A percentile compares a stretch with the other conserved stretches of the same genome.
Conservation (phyloP, 2,888 invertebrate species). For the Chrysolina haemoptera region DNA sequence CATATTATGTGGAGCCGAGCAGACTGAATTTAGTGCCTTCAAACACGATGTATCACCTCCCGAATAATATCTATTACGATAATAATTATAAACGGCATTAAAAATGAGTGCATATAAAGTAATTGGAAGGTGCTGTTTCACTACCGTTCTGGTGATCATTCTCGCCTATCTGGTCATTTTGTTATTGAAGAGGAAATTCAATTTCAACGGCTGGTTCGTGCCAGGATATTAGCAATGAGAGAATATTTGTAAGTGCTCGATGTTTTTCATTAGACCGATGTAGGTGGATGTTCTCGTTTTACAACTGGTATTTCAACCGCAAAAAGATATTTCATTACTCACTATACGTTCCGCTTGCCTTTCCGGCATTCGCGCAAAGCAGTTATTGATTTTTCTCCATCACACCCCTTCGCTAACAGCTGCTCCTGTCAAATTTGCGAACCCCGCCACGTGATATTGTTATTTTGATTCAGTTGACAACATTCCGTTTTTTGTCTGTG, state of each 20-base stretch:
- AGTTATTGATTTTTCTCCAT: slow-evolving; percentile 8
- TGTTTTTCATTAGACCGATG: neutral
- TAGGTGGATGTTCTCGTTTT: neutral
- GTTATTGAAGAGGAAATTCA: slow-evolving; percentile 66
- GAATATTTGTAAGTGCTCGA: neutral
- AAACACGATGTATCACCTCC: slow-evolving; percentile 1
- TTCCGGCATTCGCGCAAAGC: neutral
- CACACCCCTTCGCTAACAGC: slow-evolving; percentile 2
- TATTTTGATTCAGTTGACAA: slow-evolving; percentile 2
- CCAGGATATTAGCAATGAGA: slow-evolving; percentile 4
- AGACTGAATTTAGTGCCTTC: slow-evolving; percentile 3
- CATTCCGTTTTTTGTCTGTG: neutral
- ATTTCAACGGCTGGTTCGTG: slow-evolving; percentile 54
- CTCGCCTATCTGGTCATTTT: slow-evolving; percentile 65
- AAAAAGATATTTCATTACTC: slow-evolving; percentile 16
- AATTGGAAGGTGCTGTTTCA: slow-evolving; percentile 66
- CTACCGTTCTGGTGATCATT: slow-evolving; percentile 63
- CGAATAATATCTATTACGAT: neutral
- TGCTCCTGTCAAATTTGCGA: neutral
- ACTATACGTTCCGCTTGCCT: neutral
- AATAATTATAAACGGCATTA: neutral
- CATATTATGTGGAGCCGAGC: slow-evolving; percentile 27
- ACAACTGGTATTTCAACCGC: slow-evolving; percentile 15
- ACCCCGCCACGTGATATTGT: slow-evolving; percentile 1
- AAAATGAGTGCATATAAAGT: slow-evolving; percentile 20